phyloP scores from a whole-genome alignment of 92 coral and sea anemone species.

The Paramuricea clavata region DNA sequence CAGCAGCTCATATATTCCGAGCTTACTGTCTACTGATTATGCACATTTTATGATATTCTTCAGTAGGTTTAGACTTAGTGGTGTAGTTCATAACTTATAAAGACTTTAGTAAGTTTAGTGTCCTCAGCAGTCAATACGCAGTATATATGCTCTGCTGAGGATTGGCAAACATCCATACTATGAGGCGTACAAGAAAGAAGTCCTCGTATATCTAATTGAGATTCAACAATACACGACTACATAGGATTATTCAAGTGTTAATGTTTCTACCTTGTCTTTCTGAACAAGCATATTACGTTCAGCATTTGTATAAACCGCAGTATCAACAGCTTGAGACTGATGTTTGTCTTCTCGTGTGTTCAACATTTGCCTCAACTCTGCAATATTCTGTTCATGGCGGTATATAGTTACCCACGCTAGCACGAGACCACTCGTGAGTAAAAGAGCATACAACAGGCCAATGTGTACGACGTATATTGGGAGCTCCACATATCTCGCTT shows the following conservation, averaged over 20 bases:
- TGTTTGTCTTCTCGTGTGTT: background rate
- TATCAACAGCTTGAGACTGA: background rate
- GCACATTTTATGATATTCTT: no score
- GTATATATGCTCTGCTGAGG: no score
- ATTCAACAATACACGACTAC: no score
- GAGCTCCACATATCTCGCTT: conserved; percentile 37
- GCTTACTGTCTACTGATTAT: no score
- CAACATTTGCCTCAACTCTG: conserved; percentile 27
- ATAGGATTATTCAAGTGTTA: background rate
- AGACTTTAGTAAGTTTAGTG: no score
- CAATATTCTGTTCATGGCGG: conserved; percentile 40
- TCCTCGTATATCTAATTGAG: no score
- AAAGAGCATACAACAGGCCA: conserved; percentile 34
- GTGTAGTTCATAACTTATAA: no score
- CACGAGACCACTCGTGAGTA: conserved; percentile 47
- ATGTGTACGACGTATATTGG: conserved; percentile 36
- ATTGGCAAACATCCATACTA: no score
- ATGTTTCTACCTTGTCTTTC: background rate
- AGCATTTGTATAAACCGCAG: background rate
- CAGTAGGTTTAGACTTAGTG: no score
- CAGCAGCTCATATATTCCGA: no score
- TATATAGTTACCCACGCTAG: conserved; percentile 53
- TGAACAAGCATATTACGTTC: background rate
- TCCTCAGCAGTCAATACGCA: no score
- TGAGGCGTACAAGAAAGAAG: no score